A percentile compares a stretch with the other conserved stretches of the same genome.
phyloP scores from a whole-genome alignment of 2,888 invertebrate species.

The Hydropsyche betteni region DNA sequence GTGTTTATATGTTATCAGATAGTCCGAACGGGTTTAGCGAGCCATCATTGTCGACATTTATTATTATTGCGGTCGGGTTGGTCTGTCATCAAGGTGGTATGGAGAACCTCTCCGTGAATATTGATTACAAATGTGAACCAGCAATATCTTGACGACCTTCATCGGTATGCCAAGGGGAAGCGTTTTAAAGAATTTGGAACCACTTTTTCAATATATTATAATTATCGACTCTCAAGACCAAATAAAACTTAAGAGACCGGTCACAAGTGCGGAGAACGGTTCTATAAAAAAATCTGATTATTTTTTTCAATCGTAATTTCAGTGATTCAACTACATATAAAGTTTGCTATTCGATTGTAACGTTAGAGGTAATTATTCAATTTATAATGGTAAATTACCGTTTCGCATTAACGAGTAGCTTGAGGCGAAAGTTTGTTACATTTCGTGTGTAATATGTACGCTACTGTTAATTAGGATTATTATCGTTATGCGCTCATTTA shows the following conservation, averaged over 20 bases:
- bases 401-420: neutral
- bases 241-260: neutral
- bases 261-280: neutral
- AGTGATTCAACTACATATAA: no score
- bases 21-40: neutral
- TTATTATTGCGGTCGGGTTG: constrained; percentile 23
- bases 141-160: constrained; percentile 29
- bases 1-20: no score
- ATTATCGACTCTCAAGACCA: no score
- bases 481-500: no score
- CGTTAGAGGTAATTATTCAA: no score
- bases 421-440: neutral
- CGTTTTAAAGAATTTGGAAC: constrained; percentile 21
- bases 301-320: no score
- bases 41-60: neutral
- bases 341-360: no score
- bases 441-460: neutral
- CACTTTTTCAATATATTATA: constrained; percentile 12
- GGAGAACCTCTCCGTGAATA: constrained; percentile 16
- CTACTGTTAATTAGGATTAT: no score
- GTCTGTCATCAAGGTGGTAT: constrained; percentile 24
- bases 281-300: no score
- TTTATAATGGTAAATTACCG: neutral
- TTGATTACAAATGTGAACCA: constrained; percentile 24
- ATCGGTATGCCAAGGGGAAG: constrained; percentile 32